Evolutionary conservation across 2,797 vertebrate genomes (phyloP).

Genomic region (Arvicola amphibius): DNA sequence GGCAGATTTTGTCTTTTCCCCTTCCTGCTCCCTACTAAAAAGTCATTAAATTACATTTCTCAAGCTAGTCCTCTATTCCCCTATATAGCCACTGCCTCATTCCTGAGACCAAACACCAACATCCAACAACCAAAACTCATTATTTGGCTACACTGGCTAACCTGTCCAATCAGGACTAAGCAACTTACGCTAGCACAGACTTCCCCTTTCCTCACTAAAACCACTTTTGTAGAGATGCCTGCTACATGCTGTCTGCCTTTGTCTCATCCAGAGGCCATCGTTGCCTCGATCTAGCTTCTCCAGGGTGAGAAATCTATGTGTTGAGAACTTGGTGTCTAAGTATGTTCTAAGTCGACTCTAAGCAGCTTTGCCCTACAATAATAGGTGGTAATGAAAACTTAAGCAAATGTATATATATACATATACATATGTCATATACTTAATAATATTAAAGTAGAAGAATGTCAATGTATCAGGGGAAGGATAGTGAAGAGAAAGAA

Average conservation of each 20-base stretch:
- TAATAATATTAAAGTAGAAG: not conserved
- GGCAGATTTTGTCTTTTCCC: not conserved
- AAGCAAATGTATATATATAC: not conserved
- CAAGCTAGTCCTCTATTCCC: not conserved
- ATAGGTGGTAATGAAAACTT: not conserved
- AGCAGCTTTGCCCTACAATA: not conserved
- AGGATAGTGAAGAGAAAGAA: slow-evolving; percentile 5
- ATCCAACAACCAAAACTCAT: not conserved
- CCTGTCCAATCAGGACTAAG: not conserved
- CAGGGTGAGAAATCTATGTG: not conserved
- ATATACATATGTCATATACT: not conserved
- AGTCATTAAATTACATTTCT: not conserved
- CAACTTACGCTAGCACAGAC: not conserved
- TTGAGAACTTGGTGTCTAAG: not conserved
- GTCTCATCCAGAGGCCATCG: not conserved
- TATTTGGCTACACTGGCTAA: not conserved
- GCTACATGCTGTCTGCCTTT: not conserved
- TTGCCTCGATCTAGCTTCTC: not conserved
- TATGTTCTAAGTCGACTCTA: not conserved
- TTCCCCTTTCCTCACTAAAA: not conserved
- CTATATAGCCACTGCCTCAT: not conserved
- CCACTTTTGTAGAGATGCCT: not conserved
- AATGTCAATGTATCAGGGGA: not conserved
- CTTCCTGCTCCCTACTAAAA: not conserved
- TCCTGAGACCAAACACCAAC: not conserved